These are phyloP conservation scores for Limnodromus scolopaceus DNA, from an alignment of 2,797 vertebrate species.

Conservation along the genomic window DNA sequence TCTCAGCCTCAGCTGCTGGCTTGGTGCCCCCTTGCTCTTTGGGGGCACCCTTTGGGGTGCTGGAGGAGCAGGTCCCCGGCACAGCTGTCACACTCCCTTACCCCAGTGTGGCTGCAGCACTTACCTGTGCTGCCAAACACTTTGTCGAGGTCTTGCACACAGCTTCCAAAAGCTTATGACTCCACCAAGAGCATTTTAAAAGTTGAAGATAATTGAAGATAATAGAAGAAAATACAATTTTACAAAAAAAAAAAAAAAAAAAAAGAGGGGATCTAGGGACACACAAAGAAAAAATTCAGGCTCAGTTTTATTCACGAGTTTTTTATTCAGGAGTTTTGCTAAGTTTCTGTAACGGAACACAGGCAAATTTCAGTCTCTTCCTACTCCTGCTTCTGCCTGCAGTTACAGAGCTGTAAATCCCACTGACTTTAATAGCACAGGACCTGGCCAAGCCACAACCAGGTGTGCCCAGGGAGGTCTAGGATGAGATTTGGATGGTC, in stretches of 20 bases:
- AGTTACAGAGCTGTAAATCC: slow-evolving; percentile 18
- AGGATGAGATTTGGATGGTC: neutral
- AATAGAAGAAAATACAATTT: neutral
- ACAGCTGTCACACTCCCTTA: accelerated
- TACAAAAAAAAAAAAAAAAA: neutral
- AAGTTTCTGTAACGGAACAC: neutral
- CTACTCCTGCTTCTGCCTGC: neutral
- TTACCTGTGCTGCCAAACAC: accelerated
- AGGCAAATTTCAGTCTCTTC: neutral
- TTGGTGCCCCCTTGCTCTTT: neutral
- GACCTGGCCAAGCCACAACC: neutral
- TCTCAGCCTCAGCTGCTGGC: neutral
- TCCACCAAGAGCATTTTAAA: neutral
- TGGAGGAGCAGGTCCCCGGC: neutral
- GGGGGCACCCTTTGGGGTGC: no score
- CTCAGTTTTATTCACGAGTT: neutral
- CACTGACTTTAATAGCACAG: slow-evolving; percentile 1
- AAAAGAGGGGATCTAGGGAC: neutral
- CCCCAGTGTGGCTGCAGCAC: neutral
- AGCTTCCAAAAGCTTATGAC: neutral
- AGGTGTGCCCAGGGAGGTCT: accelerated
- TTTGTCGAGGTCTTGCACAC: neutral
- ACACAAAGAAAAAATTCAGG: neutral
- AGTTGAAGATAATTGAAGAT: neutral
- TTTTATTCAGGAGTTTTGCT: neutral